Base-by-base conservation (phyloP, 2,888 invertebrate genomes). In the Acholoe squamosa region DNA sequence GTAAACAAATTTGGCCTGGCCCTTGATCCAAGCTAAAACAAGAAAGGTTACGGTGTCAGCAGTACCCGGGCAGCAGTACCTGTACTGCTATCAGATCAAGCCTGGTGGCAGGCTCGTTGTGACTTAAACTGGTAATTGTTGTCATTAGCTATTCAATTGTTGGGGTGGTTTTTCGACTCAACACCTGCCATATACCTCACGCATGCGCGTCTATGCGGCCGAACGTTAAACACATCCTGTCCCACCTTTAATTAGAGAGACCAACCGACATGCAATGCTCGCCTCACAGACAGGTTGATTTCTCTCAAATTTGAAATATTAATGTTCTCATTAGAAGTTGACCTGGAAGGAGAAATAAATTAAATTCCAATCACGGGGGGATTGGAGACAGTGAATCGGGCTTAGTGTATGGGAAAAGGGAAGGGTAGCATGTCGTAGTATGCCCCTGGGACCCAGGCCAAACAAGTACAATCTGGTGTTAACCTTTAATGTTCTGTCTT, bases 61-160 rank as follows among this genome's bases (percentile, higher is more conserved):
- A 43, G 43, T 43, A 10, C 43, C 43, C 10, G 43, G 3, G 43
- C 3, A 3, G 61, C n/a, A n/a, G 43, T 43, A 10, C 43, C 43
- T 43, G 43, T 43, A 10, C 3, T 19, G 61, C n/a, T 61, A 61
- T 61, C 61, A 61, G 61, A 61, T 61, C 22, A 12, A 19, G 61
- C n/a, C 22, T 3, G 19, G 61, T 61, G 7, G 14, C n/a, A 19
- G 61, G 19, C 61, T n/a, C 61, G 19, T 61, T 61, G 61, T 61
- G 61, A 19, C n/a, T 61, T 61, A 19, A 61, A 19, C 61, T 61
- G 5, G 61, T 61, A 28, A 28, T 25, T 71, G 71, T 28, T n/a
- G 71, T n/a, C 71, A 71, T 71, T 71, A 28, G 71, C 28, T 71
- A 71, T 71, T 71, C 71, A 28, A 71, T 71, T 71, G 71, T 71